These are phyloP conservation scores for Fragum sueziense DNA, from an alignment of 2,888 invertebrate genomes.

Conservation along the genomic window DNA sequence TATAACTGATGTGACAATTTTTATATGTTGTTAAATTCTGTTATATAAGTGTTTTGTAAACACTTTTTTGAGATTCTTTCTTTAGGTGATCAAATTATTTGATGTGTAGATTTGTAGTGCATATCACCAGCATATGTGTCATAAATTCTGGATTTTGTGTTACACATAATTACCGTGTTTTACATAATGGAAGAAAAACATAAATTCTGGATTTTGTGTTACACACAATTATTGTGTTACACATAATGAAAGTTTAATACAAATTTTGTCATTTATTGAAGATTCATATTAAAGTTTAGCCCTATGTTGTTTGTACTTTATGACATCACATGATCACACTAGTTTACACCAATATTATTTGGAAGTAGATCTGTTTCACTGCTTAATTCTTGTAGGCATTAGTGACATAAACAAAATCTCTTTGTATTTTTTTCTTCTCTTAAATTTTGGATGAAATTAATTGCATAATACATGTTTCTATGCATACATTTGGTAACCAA, in stretches of 20 bases:
- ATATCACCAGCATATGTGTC: not conserved
- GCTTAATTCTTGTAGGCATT: too few relatives aligned
- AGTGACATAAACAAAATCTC: too few relatives aligned
- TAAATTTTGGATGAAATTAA: not conserved
- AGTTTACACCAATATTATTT: not conserved
- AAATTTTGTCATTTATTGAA: too few relatives aligned
- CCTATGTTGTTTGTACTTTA: not conserved
- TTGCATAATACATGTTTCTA: not conserved
- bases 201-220: too few relatives aligned
- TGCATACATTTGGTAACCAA: too few relatives aligned
- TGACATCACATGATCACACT: not conserved
- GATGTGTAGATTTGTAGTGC: not conserved
- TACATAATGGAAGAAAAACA: too few relatives aligned
- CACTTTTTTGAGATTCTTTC: constrained; percentile 12
- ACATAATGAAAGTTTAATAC: too few relatives aligned
- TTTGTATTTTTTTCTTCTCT: too few relatives aligned
- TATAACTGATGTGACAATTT: constrained; percentile 18
- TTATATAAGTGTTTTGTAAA: not conserved
- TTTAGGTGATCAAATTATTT: not conserved
- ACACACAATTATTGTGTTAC: too few relatives aligned
- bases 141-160: too few relatives aligned
- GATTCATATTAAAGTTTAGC: too few relatives aligned
- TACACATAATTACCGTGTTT: too few relatives aligned
- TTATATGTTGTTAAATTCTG: constrained; percentile 10
- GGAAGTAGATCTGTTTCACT: not conserved